Percentiles rank a stretch among this genome's conserved stretches.
Conservation (phyloP, 2,113 vertebrate species). For the Sprattus sprattus region DNA sequence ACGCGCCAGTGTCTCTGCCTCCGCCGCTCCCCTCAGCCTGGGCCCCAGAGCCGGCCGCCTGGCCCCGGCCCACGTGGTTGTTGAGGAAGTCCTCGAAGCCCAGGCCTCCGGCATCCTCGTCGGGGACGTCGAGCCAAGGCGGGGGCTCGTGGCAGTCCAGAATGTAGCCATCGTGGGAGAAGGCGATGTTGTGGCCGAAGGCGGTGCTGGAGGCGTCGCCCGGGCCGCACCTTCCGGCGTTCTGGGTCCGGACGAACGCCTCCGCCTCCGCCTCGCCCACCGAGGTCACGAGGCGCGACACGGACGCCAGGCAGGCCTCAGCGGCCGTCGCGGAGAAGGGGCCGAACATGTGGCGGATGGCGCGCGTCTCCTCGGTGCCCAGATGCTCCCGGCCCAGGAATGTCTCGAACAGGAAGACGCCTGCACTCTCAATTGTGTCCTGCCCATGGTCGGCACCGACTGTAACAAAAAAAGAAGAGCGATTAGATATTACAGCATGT, state of each 20-base stretch:
- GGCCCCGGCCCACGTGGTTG: conserved; percentile 69
- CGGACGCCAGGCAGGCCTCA: conserved; percentile 77
- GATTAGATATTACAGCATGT: neutral
- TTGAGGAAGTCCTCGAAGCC: conserved; percentile 85
- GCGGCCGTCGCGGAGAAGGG: conserved; percentile 88
- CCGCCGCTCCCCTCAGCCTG: conserved; percentile 66
- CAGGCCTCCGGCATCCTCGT: conserved; percentile 58
- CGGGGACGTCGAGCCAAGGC: conserved; percentile 62
- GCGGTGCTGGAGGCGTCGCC: conserved; percentile 44
- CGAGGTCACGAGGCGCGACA: conserved; percentile 74
- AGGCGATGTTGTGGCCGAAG: conserved; percentile 86
- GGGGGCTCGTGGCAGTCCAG: conserved; percentile 82
- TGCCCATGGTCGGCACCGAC: conserved; percentile 87
- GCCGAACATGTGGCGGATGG: conserved; percentile 94
- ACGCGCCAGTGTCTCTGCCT: conserved; percentile 56
- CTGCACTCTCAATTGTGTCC: conserved; percentile 86
- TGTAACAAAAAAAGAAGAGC: conserved; percentile 57
- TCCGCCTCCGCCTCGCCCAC: conserved; percentile 75
- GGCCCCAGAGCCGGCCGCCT: conserved; percentile 20
- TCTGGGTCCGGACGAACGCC: conserved; percentile 74
- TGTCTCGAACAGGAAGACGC: conserved; percentile 89
- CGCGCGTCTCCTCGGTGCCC: conserved; percentile 84
- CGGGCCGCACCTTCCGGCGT: conserved; percentile 53
- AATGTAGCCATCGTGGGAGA: conserved; percentile 88
- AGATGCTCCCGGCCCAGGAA: conserved; percentile 85